Evolutionary conservation across 2,113 vertebrate species (phyloP).

Genomic region (Melanocharis versteri): DNA sequence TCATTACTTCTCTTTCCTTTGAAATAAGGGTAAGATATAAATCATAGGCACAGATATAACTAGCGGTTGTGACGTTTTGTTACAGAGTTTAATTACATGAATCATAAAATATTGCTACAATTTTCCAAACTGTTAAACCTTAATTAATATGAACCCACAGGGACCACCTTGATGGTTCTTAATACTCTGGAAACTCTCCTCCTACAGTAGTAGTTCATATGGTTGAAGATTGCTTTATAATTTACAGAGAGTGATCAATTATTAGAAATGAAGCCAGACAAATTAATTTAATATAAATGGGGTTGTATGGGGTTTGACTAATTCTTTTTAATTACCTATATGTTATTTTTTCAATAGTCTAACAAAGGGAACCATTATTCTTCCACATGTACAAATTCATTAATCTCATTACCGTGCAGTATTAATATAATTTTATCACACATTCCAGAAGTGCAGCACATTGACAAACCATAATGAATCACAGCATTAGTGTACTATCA

Average conservation of each 20-base stretch:
- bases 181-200: conserved; percentile 69
- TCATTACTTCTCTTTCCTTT: conserved; percentile 72
- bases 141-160: conserved; percentile 82
- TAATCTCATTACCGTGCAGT: conserved; percentile 97
- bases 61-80: conserved; percentile 78
- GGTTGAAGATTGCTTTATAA: conserved; percentile 71
- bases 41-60: conserved; percentile 77
- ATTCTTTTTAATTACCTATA: conserved; percentile 97
- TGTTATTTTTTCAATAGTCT: conserved; percentile 90
- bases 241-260: conserved; percentile 79
- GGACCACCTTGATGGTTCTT: conserved; percentile 78
- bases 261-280: conserved; percentile 83
- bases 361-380: conserved; percentile 83
- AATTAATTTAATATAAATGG: conserved; percentile 99
- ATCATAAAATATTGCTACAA: conserved; percentile 84
- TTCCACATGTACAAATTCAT: conserved; percentile 87
- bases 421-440: conserved; percentile 99
- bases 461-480: conserved; percentile 87
- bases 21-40: conserved; percentile 73
- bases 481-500: conserved; percentile 74
- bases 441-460: conserved; percentile 90
- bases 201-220: conserved; percentile 58
- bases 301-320: conserved; percentile 90
- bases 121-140: conserved; percentile 82
- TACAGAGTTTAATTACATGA: conserved; percentile 83